Conservation (phyloP, 1,140 invertebrate genomes). For the Halesus radiatus region DNA sequence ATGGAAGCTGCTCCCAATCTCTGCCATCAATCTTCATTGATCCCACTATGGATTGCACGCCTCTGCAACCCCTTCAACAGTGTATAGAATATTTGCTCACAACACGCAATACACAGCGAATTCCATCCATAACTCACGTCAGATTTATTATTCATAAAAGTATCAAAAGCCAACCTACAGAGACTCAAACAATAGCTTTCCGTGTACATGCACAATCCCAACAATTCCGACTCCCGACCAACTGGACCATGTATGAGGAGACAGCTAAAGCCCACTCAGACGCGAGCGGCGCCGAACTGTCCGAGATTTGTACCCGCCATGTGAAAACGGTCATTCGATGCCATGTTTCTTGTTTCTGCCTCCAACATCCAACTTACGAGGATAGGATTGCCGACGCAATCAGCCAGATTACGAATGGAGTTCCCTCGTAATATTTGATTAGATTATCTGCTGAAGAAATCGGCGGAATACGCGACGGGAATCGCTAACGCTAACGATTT, state of each 20-base stretch:
- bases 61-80: too few species aligned
- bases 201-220: neutral
- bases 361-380: too few species aligned
- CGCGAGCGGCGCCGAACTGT: slow-evolving; percentile 1
- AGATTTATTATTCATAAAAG: slow-evolving; percentile 8
- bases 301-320: slow-evolving; percentile 10
- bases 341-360: slow-evolving; percentile 20
- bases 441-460: slow-evolving; percentile 5
- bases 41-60: too few species aligned
- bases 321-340: slow-evolving; percentile 21
- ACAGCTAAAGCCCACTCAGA: slow-evolving; percentile 4
- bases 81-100: too few species aligned
- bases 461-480: slow-evolving; percentile 4
- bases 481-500: slow-evolving; percentile 4
- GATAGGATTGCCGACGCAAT: slow-evolving; percentile 15
- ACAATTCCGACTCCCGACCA: neutral
- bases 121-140: neutral
- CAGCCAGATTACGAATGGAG: slow-evolving; percentile 9
- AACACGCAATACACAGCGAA: neutral
- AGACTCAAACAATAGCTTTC: neutral
- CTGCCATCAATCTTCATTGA: too few species aligned
- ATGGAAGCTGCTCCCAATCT: too few species aligned
- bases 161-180: neutral
- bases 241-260: slow-evolving; percentile 6
- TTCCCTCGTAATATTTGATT: slow-evolving; percentile 24